Percentiles rank a stretch among this genome's conserved stretches.
These are phyloP conservation scores for Eurois occulta DNA, from an alignment of 2,888 invertebrate genomes.

Conservation along the genomic window DNA sequence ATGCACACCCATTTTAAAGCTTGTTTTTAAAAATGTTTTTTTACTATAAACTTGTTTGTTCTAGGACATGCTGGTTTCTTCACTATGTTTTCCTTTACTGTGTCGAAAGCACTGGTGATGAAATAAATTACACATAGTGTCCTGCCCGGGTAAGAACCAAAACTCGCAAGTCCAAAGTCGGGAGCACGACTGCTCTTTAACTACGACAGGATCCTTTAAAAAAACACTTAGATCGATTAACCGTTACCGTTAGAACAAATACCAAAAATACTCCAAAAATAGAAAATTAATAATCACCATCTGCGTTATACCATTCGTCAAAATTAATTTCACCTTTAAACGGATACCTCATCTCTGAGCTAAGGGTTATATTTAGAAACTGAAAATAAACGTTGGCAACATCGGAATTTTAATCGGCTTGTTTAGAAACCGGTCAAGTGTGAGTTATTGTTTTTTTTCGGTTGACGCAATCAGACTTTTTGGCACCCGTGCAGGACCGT, in stretches of 20 bases:
- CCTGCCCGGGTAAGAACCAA: not conserved
- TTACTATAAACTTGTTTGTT: not conserved
- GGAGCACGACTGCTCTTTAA: not conserved
- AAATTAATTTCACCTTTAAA: conserved; percentile 59
- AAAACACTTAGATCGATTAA: not conserved
- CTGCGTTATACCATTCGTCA: conserved; percentile 33
- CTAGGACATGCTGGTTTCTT: not conserved
- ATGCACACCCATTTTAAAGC: too few species aligned
- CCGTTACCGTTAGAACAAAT: not conserved
- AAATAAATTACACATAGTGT: not conserved
- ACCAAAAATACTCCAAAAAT: not conserved
- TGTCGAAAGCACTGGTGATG: not conserved
- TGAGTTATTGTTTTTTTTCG: conserved; percentile 28
- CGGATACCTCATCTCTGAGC: conserved; percentile 63
- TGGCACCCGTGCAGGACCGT: conserved; percentile 7
- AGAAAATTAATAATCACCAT: not conserved
- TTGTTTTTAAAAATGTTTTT: too few species aligned
- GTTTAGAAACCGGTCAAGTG: conserved; percentile 57
- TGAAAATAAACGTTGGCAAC: conserved; percentile 51
- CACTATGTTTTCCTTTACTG: not conserved
- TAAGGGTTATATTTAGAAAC: conserved; percentile 63
- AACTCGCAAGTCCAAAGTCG: not conserved
- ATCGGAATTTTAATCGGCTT: conserved; percentile 62
- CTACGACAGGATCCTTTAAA: not conserved
- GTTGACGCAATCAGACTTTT: conserved; percentile 52